Base-by-base conservation (phyloP, 2,888 invertebrate genomes). In the Tromatobia lineatoria region DNA sequence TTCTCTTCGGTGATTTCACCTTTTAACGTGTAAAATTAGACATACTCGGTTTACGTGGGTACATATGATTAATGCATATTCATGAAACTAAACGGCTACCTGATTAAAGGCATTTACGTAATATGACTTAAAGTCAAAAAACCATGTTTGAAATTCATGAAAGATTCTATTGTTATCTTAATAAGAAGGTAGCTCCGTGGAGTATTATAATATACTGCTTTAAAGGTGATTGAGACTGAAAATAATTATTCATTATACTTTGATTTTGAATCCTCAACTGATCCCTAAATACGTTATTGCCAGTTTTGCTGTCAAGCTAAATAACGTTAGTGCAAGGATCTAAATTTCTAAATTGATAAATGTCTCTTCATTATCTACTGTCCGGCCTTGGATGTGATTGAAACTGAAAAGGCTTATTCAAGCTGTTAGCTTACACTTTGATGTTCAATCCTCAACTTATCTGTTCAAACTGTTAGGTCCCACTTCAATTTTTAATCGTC, bases 401-500 rank as follows among this genome's bases (percentile, higher is more conserved):
- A 6, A 29, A 29, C 6, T 29, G 29, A 7, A 29, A 69, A 34
- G 11, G 18, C 15, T 20, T 8, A 15, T 38, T 38, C 11, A 38
- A 2, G 8, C 20, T 7, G 34, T 25, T n/a, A 10, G 25, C 18
- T 57, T 59, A 15, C n/a, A 70, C 23, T 50, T 70, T 64, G 1
- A 59, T 77, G 77, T 73, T 20, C 42, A 42, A 47, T 25, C n/a
- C 25, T 59, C 38, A 57, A 50, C 42, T 23, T 75, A 61, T 20
- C 38, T 64, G 20, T 38, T 38, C 11, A 38, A 2, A 7, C 20
- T 7, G 34, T 25, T n/a, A 10, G 25, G 34, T 57, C 45, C 10
- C n/a, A 70, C 23, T 50, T 70, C 54, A 3, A 59, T 77, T 82
- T 73, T 20, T 50, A 42, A 47, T 25, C n/a, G 25, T 59, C 38